Evolutionary conservation across 2,797 vertebrate species (phyloP).

Genomic region (Gobio occitaniae): DNA sequence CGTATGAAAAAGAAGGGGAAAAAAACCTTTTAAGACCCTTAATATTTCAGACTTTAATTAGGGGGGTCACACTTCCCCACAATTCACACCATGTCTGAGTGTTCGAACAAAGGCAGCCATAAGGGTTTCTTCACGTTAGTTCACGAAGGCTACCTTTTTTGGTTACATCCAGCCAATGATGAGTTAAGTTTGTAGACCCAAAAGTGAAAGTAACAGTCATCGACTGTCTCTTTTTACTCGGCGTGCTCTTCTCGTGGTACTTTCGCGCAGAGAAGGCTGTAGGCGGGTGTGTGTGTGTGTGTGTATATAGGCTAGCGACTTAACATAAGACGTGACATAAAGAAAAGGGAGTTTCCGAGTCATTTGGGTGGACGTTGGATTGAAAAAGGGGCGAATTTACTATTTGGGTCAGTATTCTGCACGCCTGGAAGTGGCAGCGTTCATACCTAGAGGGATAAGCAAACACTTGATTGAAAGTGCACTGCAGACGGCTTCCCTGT

Average conservation of each 20-base stretch:
- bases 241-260: conserved; percentile 2
- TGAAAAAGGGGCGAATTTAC: conserved; percentile 22
- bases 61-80: not conserved
- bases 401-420: not conserved
- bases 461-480: not conserved
- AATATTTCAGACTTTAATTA: not conserved
- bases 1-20: no score
- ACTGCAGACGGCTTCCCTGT: not conserved
- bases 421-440: conserved; percentile 3
- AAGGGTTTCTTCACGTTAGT: no score
- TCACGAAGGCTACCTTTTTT: not conserved
- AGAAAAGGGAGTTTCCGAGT: conserved; percentile 37
- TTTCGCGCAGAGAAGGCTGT: not conserved
- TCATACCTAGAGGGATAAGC: not conserved
- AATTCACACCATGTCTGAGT: not conserved
- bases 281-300: conserved; percentile 2
- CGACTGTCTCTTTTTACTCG: not conserved
- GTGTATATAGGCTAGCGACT: not conserved
- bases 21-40: not conserved
- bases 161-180: conserved; percentile 1
- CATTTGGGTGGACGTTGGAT: conserved; percentile 26
- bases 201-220: conserved; percentile 41
- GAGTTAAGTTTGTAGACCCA: conserved; percentile 6
- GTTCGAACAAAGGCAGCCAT: not conserved
- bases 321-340: conserved; percentile 28